A percentile compares a stretch with the other conserved stretches of the same genome.
phyloP scores from a whole-genome alignment of 1,140 invertebrate genomes.

The Drosophila teissieri region DNA sequence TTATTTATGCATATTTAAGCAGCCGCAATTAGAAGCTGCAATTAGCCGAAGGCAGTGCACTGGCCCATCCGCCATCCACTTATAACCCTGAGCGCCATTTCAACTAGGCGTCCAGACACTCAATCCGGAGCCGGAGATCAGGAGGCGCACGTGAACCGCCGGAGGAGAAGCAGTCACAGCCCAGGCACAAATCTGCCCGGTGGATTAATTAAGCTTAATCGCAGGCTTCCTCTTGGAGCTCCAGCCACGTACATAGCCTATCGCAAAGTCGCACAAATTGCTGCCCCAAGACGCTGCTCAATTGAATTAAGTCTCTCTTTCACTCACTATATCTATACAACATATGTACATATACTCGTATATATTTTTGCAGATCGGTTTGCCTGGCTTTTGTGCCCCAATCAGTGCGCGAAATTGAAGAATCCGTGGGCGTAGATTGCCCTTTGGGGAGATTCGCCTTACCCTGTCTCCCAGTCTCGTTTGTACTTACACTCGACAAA shows the following conservation, averaged over 20 bases:
- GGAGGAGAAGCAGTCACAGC: slow-evolving; percentile 1
- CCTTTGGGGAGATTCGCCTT: slow-evolving; percentile 29
- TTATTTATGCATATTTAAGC: slow-evolving; percentile 13
- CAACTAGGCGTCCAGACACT: slow-evolving; percentile 38
- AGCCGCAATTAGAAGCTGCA: slow-evolving; percentile 26
- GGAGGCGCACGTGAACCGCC: slow-evolving; percentile 39
- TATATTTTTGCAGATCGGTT: slow-evolving; percentile 56
- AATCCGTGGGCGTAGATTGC: slow-evolving; percentile 11
- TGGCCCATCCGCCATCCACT: slow-evolving; percentile 9
- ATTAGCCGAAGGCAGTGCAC: slow-evolving; percentile 28
- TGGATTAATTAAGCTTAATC: slow-evolving; percentile 82
- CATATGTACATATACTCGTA: background rate
- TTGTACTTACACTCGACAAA: slow-evolving; percentile 40
- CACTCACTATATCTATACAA: slow-evolving; percentile 13
- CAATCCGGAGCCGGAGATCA: slow-evolving; percentile 11
- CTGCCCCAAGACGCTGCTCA: slow-evolving; percentile 52
- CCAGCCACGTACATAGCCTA: background rate
- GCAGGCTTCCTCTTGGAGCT: slow-evolving; percentile 69
- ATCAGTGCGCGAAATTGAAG: slow-evolving; percentile 58
- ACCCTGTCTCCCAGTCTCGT: slow-evolving; percentile 21
- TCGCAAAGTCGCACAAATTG: slow-evolving; percentile 49
- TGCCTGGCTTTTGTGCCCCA: slow-evolving; percentile 65
- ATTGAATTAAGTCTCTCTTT: slow-evolving; percentile 64
- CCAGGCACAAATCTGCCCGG: slow-evolving; percentile 47
- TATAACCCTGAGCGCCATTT: slow-evolving; percentile 62